Percentiles rank a stretch among this genome's conserved stretches.
Evolutionary conservation across 1,140 invertebrate species (phyloP).

Genomic region (Bombus turneri): DNA sequence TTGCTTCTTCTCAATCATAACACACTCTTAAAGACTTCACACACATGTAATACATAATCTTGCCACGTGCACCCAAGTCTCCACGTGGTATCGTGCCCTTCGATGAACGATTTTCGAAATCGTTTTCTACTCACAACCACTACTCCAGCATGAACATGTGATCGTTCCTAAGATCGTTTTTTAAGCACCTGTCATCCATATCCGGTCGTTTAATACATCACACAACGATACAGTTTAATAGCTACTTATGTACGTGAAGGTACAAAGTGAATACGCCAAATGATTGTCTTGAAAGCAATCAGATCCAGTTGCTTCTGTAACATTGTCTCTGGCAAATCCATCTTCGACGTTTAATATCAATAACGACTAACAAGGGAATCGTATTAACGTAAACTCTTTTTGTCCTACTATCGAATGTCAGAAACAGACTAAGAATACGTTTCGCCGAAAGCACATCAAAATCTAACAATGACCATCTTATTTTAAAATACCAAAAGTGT

Average conservation of each 20-base stretch:
- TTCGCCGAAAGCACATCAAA: background rate
- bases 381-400: background rate
- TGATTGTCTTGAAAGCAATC: background rate
- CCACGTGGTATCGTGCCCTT: background rate
- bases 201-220: background rate
- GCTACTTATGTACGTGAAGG: too few species aligned
- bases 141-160: background rate
- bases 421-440: background rate
- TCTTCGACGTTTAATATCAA: background rate
- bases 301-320: background rate
- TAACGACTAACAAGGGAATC: background rate
- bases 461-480: background rate
- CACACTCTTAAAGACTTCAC: background rate
- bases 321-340: background rate
- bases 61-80: background rate
- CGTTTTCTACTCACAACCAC: background rate
- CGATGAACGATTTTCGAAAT: too few species aligned
- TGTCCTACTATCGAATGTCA: slow-evolving; percentile 21
- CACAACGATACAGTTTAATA: too few species aligned
- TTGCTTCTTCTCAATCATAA: background rate
- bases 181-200: background rate
- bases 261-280: too few species aligned
- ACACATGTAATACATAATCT: background rate
- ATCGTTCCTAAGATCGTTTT: too few species aligned
- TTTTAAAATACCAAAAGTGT: too few species aligned